Percentiles rank a stretch among this genome's conserved stretches.
phyloP scores from a whole-genome alignment of 2,113 vertebrate species.

The Pimephales promelas region DNA sequence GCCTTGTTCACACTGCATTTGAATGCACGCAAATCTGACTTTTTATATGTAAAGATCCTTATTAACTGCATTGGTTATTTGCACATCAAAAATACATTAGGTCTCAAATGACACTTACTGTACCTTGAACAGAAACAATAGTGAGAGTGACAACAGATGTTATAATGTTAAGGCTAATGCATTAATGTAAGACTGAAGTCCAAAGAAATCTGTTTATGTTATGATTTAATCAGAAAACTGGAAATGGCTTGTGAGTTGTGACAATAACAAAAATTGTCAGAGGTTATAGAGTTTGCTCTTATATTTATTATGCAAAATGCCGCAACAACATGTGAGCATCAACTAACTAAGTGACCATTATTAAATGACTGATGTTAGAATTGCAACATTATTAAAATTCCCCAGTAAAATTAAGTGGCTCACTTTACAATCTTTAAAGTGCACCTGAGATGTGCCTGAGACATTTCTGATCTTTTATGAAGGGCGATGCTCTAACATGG shows the following conservation, averaged over 20 bases:
- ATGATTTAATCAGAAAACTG: background rate
- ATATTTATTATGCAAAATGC: background rate
- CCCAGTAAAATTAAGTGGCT: conserved; percentile 13
- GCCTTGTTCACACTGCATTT: background rate
- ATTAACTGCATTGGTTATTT: background rate
- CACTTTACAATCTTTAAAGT: background rate
- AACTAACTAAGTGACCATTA: background rate
- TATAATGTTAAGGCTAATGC: background rate
- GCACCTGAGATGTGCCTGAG: conserved; percentile 6
- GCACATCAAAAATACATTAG: background rate
- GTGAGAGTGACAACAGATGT: background rate
- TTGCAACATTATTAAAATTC: background rate
- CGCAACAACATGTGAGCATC: background rate
- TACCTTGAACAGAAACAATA: no score
- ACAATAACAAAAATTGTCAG: no score
- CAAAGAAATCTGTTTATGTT: background rate
- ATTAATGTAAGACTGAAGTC: background rate
- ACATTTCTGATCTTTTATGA: conserved; percentile 21
- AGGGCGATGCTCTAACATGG: background rate
- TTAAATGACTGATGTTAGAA: background rate
- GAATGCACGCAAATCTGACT: background rate
- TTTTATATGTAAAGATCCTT: background rate
- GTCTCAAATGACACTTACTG: background rate
- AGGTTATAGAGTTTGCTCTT: background rate
- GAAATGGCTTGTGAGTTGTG: background rate